phyloP scores from a whole-genome alignment of 2,797 vertebrate species.

The Paratrypauchen microcephalus region DNA sequence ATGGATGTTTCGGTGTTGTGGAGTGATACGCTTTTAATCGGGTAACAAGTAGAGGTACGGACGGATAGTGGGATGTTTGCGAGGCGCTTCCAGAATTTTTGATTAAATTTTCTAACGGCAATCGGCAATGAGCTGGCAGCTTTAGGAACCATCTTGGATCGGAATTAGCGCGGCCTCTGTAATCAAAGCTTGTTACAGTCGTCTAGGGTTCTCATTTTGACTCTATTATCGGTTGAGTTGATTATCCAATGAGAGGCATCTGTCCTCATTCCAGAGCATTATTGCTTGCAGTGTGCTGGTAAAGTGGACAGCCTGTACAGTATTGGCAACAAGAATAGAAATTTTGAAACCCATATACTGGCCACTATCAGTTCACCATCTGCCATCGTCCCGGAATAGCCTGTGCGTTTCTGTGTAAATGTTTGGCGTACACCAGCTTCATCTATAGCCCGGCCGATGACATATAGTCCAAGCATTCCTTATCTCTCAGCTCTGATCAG shows the following conservation, averaged over 20 bases:
- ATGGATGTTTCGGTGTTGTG: slow-evolving; percentile 39
- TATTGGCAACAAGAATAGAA: slow-evolving; percentile 39
- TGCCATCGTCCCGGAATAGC: slow-evolving; percentile 31
- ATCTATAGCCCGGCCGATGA: slow-evolving; percentile 63
- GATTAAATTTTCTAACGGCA: slow-evolving; percentile 34
- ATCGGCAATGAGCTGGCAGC: slow-evolving; percentile 2
- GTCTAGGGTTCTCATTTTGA: slow-evolving; percentile 43
- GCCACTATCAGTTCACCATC: slow-evolving; percentile 56
- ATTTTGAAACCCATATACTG: slow-evolving; percentile 11
- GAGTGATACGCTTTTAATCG: slow-evolving; percentile 39
- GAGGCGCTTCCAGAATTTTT: slow-evolving; percentile 15
- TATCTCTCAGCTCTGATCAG: slow-evolving; percentile 63
- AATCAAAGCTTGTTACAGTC: slow-evolving; percentile 32
- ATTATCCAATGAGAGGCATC: slow-evolving; percentile 56
- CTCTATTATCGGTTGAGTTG: slow-evolving; percentile 40
- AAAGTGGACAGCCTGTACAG: slow-evolving; percentile 36
- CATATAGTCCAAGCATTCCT: slow-evolving; percentile 54
- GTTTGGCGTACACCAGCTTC: slow-evolving; percentile 66
- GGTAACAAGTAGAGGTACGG: slow-evolving; percentile 31
- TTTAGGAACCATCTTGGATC: not conserved
- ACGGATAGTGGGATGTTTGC: not conserved
- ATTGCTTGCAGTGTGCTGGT: slow-evolving; percentile 51
- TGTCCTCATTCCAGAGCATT: slow-evolving; percentile 49
- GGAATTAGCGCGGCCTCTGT: slow-evolving; percentile 8
- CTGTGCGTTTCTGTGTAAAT: slow-evolving; percentile 53